Evolutionary conservation across 2,797 vertebrate species (phyloP).

Genomic region (Pangasius macronema): DNA sequence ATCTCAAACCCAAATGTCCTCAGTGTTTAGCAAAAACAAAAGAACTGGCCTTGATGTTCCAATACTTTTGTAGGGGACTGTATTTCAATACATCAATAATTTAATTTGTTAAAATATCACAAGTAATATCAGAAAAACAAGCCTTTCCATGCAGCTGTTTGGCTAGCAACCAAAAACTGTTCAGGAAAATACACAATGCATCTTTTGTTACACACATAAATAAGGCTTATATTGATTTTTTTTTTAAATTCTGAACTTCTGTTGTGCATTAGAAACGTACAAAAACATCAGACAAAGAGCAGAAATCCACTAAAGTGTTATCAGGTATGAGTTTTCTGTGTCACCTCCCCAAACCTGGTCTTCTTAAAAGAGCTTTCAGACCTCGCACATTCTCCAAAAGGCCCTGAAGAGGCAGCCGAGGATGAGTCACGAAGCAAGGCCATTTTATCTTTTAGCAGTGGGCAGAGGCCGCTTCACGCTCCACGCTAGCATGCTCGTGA

Average conservation of each 20-base stretch:
- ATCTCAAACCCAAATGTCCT: neutral
- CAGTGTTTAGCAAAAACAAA: neutral
- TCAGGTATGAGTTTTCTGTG: neutral
- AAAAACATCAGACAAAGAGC: neutral
- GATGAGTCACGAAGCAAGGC: constrained; percentile 34
- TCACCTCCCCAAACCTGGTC: neutral
- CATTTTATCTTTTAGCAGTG: constrained; percentile 37
- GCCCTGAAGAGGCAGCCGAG: constrained; percentile 26
- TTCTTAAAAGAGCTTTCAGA: constrained; percentile 17
- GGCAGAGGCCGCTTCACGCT: constrained; percentile 14
- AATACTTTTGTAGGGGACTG: too few relatives aligned
- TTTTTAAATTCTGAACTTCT: neutral
- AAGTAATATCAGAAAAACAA: neutral
- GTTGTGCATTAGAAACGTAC: neutral
- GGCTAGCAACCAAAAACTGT: neutral
- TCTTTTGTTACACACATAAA: neutral
- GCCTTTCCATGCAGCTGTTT: neutral
- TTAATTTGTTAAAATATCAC: neutral
- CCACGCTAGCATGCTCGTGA: constrained; percentile 29
- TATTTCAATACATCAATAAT: neutral
- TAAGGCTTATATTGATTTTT: neutral
- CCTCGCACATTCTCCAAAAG: constrained; percentile 2
- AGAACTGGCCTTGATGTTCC: too few relatives aligned
- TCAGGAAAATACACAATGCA: neutral
- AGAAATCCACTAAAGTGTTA: neutral